Conservation (phyloP, 2,888 invertebrate species). For the Coenonympha glycerion region DNA sequence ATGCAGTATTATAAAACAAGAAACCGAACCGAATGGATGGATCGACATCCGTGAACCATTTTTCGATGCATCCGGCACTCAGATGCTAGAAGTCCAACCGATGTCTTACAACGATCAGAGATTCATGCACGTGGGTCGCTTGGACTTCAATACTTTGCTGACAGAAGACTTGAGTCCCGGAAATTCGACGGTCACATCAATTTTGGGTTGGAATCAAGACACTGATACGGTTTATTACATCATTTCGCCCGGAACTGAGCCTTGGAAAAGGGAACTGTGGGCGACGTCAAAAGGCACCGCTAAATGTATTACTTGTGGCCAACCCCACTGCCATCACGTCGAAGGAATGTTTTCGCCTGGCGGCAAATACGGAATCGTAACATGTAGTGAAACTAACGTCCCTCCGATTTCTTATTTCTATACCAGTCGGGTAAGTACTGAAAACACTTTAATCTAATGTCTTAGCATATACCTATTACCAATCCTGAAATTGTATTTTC, state of each 20-base stretch:
- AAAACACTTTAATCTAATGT: too few species aligned
- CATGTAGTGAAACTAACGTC: conserved; percentile 52
- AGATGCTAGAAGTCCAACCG: conserved; percentile 63
- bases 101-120: conserved; percentile 51
- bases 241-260: conserved; percentile 78
- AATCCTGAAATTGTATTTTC: too few species aligned
- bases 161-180: conserved; percentile 72
- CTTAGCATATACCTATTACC: too few species aligned
- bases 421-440: conserved; percentile 55
- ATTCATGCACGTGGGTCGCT: conserved; percentile 61
- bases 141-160: conserved; percentile 46
- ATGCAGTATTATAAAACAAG: conserved; percentile 57
- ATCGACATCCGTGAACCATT: conserved; percentile 76
- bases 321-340: conserved; percentile 79
- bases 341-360: conserved; percentile 74
- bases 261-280: conserved; percentile 83
- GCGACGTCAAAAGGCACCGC: conserved; percentile 76
- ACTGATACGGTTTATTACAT: conserved; percentile 80
- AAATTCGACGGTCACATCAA: conserved; percentile 74
- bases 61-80: conserved; percentile 62
- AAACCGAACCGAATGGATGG: conserved; percentile 82
- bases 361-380: conserved; percentile 50
- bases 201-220: conserved; percentile 78
- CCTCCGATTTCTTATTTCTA: conserved; percentile 66
- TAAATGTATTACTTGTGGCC: conserved; percentile 78